phyloP scores from a whole-genome alignment of 2,888 invertebrate genomes.

The Imbricaverruca yamaguchii region DNA sequence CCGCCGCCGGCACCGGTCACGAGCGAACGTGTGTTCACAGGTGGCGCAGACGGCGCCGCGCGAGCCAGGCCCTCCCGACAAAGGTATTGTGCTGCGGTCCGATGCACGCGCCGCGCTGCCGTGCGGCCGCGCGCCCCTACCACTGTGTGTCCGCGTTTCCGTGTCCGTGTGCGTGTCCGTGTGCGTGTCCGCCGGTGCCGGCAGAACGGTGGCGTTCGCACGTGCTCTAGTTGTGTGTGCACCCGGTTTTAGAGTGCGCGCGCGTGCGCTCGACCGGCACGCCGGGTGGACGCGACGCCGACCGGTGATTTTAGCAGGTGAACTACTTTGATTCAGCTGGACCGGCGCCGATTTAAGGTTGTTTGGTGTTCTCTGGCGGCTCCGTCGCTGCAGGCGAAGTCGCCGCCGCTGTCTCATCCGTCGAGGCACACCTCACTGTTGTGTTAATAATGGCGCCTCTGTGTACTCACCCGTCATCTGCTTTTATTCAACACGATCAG shows the following conservation, averaged over 20 bases:
- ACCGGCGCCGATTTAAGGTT: not conserved
- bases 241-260: not conserved
- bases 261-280: not conserved
- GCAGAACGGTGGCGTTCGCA: not conserved
- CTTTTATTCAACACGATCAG: not conserved
- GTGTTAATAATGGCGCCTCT: not conserved
- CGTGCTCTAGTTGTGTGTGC: not conserved
- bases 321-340: not conserved
- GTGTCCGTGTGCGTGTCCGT: not conserved
- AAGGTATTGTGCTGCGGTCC: not conserved
- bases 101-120: not conserved
- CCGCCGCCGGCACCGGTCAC: not conserved
- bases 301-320: not conserved
- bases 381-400: not conserved
- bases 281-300: not conserved
- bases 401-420: not conserved
- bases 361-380: not conserved
- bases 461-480: not conserved
- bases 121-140: not conserved
- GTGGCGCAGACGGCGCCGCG: not conserved
- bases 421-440: not conserved
- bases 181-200: not conserved
- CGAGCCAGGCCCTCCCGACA: not conserved
- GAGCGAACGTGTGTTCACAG: not conserved
- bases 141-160: not conserved